Conservation (phyloP, 1,140 invertebrate species). For the Papilio polytes region DNA sequence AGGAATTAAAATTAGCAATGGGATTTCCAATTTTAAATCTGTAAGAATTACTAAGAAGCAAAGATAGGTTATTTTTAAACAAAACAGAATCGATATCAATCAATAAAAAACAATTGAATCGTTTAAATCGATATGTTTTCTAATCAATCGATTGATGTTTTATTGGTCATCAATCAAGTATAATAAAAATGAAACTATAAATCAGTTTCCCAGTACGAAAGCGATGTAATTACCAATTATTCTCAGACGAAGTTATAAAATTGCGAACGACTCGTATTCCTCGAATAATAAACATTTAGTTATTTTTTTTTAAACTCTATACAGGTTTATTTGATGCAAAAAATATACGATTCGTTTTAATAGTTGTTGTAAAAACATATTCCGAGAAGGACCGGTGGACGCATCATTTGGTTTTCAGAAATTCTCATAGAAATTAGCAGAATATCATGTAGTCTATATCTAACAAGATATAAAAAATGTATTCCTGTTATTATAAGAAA, state of each 20-base stretch:
- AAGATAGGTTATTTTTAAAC: not conserved
- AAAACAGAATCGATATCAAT: not conserved
- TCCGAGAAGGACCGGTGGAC: conserved; percentile 12
- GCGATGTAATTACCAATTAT: conserved; percentile 31
- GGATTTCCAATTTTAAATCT: not conserved
- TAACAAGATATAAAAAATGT: not conserved
- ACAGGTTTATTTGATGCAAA: conserved; percentile 34
- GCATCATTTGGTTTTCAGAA: not conserved
- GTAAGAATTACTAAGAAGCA: not conserved
- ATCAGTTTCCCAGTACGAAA: conserved; percentile 16
- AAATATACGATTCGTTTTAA: conserved; percentile 14
- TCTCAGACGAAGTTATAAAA: conserved; percentile 34
- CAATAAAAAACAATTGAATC: not conserved
- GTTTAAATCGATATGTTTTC: not conserved
- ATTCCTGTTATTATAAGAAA: not conserved
- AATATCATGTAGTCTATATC: not conserved
- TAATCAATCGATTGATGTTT: not conserved
- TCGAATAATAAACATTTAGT: conserved; percentile 30
- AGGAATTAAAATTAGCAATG: not conserved
- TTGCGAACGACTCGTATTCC: conserved; percentile 24
- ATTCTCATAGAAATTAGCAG: not conserved
- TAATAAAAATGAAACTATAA: conserved; percentile 28
- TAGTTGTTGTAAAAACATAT: conserved; percentile 27
- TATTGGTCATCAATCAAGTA: conserved; percentile 5
- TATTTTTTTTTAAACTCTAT: conserved; percentile 18